Base-by-base conservation (phyloP, 2,797 vertebrate genomes). In the Tachyglossus aculeatus region DNA sequence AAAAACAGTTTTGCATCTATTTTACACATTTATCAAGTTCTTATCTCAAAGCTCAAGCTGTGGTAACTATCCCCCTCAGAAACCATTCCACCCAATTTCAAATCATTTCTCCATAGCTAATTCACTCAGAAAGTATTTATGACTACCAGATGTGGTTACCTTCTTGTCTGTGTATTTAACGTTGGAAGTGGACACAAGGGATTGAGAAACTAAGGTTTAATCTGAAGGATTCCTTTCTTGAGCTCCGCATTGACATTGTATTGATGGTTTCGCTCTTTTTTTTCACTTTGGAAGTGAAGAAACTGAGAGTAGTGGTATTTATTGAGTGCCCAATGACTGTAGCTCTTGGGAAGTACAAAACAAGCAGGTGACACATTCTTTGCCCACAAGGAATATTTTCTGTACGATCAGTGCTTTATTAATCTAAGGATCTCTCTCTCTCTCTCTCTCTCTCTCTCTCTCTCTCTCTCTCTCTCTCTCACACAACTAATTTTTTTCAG, bases 111-210 rank as follows among this genome's bases (percentile, higher is more conserved):
- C 77, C 60, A 61, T 69, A 84, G 84, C 78, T 91, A 77, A 91
- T 91, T 89, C 88, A 83, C 77, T 86, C 89, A 88, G 81, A 83
- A 90, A 93, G 85, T 53, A 51, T 81, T 90, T 89, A 90, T 89
- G 91, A 81, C 83, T 89, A 90, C 81, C 86, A 92, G 89, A 91
- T 91, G 88, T 87, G 81, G 67, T 71, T 90, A 86, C 86, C 88
- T 87, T 88, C 77, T 86, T 80, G 78, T 50, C 82, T 78, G 33
- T 70, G 70, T 73, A 58, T 43, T 12, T 54, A 67, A 57, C 45
- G 59, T 41, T 72, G 58, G 64, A 74, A 78, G 71, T 65, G 44
- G 54, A 71, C 63, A 78, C 65, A 56, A 68, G 36, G 67, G 59
- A 66, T 71, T 74, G 32, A 54, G 75, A 77, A 71, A 73, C 45